Evolutionary conservation across 2,797 vertebrate genomes (phyloP).

Genomic region (Lindbergichthys nudifrons): DNA sequence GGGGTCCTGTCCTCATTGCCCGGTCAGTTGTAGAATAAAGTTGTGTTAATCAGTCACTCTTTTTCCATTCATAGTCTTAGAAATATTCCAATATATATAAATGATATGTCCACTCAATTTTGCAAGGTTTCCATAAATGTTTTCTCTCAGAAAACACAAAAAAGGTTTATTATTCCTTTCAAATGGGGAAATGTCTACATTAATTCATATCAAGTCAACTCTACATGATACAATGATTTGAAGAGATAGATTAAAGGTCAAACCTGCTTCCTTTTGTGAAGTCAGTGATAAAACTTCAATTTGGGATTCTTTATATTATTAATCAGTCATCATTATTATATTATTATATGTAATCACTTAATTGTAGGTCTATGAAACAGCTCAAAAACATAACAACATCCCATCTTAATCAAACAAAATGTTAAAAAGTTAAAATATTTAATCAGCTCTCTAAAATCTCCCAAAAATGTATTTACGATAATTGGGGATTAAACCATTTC

Average conservation of each 20-base stretch:
- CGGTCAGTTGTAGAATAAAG: constrained; percentile 19
- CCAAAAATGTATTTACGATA: background rate
- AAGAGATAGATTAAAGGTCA: background rate
- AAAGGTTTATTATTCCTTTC: background rate
- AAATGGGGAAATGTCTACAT: background rate
- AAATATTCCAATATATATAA: too few relatives aligned
- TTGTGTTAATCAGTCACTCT: background rate
- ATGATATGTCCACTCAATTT: background rate
- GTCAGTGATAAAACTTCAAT: background rate
- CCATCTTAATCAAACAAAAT: background rate
- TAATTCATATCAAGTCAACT: background rate
- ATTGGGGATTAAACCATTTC: background rate
- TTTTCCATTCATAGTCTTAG: background rate
- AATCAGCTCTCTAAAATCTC: background rate
- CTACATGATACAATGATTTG: background rate
- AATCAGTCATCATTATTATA: too few relatives aligned
- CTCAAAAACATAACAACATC: background rate
- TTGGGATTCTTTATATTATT: background rate
- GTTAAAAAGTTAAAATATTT: background rate
- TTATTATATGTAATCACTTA: background rate
- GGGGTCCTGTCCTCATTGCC: constrained; percentile 14
- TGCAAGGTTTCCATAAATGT: background rate
- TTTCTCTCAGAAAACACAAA: background rate
- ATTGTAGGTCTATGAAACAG: background rate
- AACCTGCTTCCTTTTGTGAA: background rate